Evolutionary conservation across 2,888 invertebrate species (phyloP), one percentile per base, ranked within the genome.

Genomic region (Lordiphosa andalusiaca): DNA sequence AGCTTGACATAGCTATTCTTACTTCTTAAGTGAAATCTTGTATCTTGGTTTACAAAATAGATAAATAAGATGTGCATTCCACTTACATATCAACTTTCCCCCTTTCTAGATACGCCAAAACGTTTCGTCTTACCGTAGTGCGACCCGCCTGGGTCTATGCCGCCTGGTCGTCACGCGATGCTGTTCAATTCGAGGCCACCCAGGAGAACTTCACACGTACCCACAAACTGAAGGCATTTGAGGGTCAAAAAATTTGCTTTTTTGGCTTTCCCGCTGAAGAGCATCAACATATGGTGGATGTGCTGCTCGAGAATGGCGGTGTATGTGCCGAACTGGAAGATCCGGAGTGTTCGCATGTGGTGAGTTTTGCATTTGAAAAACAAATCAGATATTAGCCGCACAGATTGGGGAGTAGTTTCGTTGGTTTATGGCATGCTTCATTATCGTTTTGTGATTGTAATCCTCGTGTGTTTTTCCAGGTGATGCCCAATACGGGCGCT

Each of bases 211-310:
- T 94, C 86, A 91, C 93, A 75, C 94, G 92, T 75, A 91, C 92
- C 71, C 93, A 94, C 90, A 95, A 94, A 86, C 88, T 98, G 71
- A 95, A 94, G 89, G 96, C 96, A 55, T 98, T 98, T 88, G 94
- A 94, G 88, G 96, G 96, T 25, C 94, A 95, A 56, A 93, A 93
- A 82, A 93, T 98, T 46, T 95, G 95, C 89, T 97, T 98, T 89
- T 92, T 95, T 84, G 98, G 98, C 5, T 98, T 98, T 90, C 93
- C 95, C 2, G 93, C 93, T 61, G 96, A 97, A 81, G 98, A 98
- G 89, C 94, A 94, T 86, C 93, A 93, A 85, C 97, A 98, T 88
- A 98, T 98, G 97, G 93, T 94, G 63, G 96, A 97, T 87, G 93
- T 97, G 73, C 92, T 98, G 60, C 91, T 93, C 78, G 93, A 94